Percentiles rank a stretch among this genome's conserved stretches.
phyloP scores from a whole-genome alignment of 1,140 invertebrate species.

The Ostrea denselamellosa region DNA sequence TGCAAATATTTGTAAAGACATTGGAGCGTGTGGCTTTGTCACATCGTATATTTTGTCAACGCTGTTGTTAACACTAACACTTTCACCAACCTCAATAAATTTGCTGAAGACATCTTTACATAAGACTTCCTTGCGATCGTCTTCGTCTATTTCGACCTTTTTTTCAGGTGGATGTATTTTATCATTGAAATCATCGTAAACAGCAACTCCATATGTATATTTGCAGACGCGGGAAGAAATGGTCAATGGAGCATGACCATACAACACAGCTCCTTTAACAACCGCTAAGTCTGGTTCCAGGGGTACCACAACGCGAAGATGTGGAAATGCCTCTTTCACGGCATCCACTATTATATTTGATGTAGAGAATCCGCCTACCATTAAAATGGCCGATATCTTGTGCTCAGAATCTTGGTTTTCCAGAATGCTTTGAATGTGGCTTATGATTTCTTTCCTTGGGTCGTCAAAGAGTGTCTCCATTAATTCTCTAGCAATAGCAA shows the following conservation, averaged over 20 bases:
- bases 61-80: conserved; percentile 76
- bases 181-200: conserved; percentile 25
- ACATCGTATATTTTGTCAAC: conserved; percentile 33
- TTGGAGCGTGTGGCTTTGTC: conserved; percentile 36
- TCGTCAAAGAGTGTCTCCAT: conserved; percentile 43
- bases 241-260: conserved; percentile 52
- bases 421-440: conserved; percentile 13
- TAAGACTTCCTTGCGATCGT: conserved; percentile 78
- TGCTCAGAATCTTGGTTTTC: conserved; percentile 34
- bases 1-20: conserved; percentile 49
- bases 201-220: conserved; percentile 58
- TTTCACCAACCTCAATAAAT: conserved; percentile 80
- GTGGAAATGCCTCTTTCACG: conserved; percentile 44
- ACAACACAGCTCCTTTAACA: conserved; percentile 62
- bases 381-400: conserved; percentile 50
- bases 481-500: conserved; percentile 24
- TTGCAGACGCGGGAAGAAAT: conserved; percentile 53
- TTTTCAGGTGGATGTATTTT: conserved; percentile 79
- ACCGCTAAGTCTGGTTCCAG: conserved; percentile 58
- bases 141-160: conserved; percentile 60
- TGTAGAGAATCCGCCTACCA: conserved; percentile 65
- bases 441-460: conserved; percentile 25
- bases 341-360: conserved; percentile 53
- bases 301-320: conserved; percentile 51
- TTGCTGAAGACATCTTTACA: conserved; percentile 81